Evolutionary conservation across 2,888 invertebrate species (phyloP), one percentile per base, ranked within the genome.

Genomic region (Pyrocoelia pectoralis): DNA sequence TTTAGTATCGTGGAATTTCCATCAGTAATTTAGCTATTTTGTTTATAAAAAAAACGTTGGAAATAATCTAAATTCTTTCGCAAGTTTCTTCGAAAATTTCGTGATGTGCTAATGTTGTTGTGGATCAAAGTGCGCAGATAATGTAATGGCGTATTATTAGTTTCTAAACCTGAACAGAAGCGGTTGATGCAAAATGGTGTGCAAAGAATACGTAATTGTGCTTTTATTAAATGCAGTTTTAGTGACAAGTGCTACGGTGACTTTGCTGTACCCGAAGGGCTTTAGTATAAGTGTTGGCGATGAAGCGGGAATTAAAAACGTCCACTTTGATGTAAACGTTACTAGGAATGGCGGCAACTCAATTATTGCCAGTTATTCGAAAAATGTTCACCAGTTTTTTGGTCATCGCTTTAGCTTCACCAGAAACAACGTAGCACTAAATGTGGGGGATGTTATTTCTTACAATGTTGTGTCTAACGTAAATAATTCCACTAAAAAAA

Each of bases 261-360:
- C 77, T 62, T 67, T 75, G n/a, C 67, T 80, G 19, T 62, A 66
- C 10, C 77, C 76, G 13, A 71, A 70, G 56, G 81, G 81, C n/a
- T 70, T 82, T 56, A 70, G 76, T 49, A 73, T 81, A 13, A 79
- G 78, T 43, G 79, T 82, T 63, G 79, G 80, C 12, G 78, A 81
- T 59, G 73, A 73, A 59, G 61, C 71, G 1, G 81, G 79, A 10
- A 58, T 82, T 1, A 65, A 72, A 49, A 61, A 80, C 52, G 80
- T 82, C 63, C 78, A 79, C 1, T 81, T 82, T 65, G 79, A 83
- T 61, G 81, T 78, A 3, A 81, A 81, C 49, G 61, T 82, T 10
- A 82, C 82, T 62, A 65, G 67, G 57, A 69, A 70, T 5, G 68
- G 78, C 68, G 48, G 70, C 5, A 68, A 67, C 9, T 52, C 65